Percentiles rank a stretch among this genome's conserved stretches.
These are phyloP conservation scores for Oscheius sp. DNA, from an alignment of 2,888 invertebrate species.

Conservation along the genomic window DNA sequence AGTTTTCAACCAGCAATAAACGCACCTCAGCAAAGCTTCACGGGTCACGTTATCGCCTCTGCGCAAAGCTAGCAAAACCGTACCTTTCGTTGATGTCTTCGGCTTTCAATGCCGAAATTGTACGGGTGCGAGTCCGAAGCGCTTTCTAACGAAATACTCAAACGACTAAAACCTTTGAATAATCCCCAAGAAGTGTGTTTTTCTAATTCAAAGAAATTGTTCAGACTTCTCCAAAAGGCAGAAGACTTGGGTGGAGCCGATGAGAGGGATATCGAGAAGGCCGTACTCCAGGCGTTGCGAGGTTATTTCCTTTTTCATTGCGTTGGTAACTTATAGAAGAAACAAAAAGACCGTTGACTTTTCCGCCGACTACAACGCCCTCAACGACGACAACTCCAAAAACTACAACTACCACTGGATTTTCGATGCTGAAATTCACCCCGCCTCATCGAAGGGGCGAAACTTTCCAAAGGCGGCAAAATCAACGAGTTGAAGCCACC, in stretches of 20 bases:
- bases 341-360: background rate
- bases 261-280: background rate
- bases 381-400: background rate
- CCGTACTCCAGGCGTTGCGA: background rate
- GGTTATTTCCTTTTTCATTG: too few species aligned
- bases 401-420: background rate
- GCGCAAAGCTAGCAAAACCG: conserved; percentile 65
- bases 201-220: too few species aligned
- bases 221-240: background rate
- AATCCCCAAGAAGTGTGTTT: background rate
- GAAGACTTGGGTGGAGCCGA: background rate
- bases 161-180: background rate
- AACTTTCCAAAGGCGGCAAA: background rate
- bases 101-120: background rate
- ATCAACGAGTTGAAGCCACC: background rate
- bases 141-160: background rate
- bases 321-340: background rate
- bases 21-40: conserved; percentile 69
- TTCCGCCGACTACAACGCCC: background rate
- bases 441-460: background rate
- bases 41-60: conserved; percentile 69
- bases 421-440: background rate
- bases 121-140: too few species aligned
- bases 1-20: conserved; percentile 70
- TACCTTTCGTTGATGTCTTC: background rate